Base-by-base conservation (phyloP, 2,888 invertebrate species). In the Lepidochitona cinerea region DNA sequence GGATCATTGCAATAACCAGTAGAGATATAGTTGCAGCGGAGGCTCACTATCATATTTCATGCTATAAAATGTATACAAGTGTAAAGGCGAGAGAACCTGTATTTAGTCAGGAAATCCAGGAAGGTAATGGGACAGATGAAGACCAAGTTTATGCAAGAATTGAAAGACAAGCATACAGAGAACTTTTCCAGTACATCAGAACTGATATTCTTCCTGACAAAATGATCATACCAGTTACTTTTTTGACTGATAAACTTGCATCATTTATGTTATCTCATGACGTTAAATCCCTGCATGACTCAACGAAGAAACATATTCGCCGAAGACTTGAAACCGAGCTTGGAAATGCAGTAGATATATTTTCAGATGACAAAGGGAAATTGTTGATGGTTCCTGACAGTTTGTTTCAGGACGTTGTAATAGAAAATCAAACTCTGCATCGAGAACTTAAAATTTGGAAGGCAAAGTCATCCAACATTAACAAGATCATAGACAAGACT, bases 281-380 rank as follows among this genome's bases (percentile, higher is more conserved):
- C 12, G 12, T 12, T 23, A 7, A 6, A 12, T 12, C 12, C n/a
- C 7, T 54, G 6, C 12, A 54, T n/a, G n/a, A 7, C 6, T 54
- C 54, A 6, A 65, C 65, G 33, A 65, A 65, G 23, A 65, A 65
- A 35, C 65, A 65, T 23, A 32, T 65, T 35, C 65, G 65, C 23
- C 65, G 65, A 32, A 65, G 33, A 33, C 33, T 65, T 6, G 65
- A 65, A 32, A 35, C 12, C 7, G 65, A 33, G 33, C 33, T 29
- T 6, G 32, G 33, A 7, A 14, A 65, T 7, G 5, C 65, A 32
- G 7, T 65, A 12, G 12, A 65, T 33, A 9, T 29, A 7, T 7
- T 65, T 32, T 23, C 26, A 14, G 32, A 35, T 65, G 65, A 65
- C 7, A 32, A 32, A 6, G 32, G 65, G 7, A 65, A 35, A 32